Evolutionary conservation across 2,113 vertebrate species (phyloP).

Genomic region (Hemiscyllium ocellatum): DNA sequence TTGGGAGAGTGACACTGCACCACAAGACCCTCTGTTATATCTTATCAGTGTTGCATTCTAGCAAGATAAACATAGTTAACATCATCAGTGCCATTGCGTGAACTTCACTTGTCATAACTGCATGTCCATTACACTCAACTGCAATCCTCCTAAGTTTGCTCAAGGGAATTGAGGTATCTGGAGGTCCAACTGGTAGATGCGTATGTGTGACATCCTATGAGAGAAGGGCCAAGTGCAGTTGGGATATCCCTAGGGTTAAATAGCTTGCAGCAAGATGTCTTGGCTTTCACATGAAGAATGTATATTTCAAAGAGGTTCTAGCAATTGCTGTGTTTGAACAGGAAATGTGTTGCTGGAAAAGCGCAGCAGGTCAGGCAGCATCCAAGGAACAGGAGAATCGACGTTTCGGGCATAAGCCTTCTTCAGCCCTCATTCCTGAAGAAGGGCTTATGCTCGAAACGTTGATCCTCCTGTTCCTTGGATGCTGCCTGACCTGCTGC

Average conservation of each 20-base stretch:
- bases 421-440: too few relatives aligned
- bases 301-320: not conserved
- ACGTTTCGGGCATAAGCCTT: too few relatives aligned
- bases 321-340: too few relatives aligned
- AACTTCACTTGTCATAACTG: not conserved
- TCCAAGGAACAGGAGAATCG: too few relatives aligned
- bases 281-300: not conserved
- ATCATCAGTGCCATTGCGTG: not conserved
- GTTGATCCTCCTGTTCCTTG: too few relatives aligned
- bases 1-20: too few relatives aligned
- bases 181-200: not conserved
- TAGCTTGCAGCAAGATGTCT: not conserved
- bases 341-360: too few relatives aligned
- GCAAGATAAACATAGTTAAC: not conserved
- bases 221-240: not conserved
- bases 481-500: too few relatives aligned
- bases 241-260: not conserved
- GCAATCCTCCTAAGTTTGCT: not conserved
- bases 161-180: not conserved
- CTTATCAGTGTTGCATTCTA: not conserved
- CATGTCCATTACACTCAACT: not conserved
- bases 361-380: too few relatives aligned
- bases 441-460: too few relatives aligned
- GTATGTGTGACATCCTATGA: not conserved
- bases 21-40: not conserved